Evolutionary conservation across 2,888 invertebrate species (phyloP).

Genomic region (Zele albiditarsus): DNA sequence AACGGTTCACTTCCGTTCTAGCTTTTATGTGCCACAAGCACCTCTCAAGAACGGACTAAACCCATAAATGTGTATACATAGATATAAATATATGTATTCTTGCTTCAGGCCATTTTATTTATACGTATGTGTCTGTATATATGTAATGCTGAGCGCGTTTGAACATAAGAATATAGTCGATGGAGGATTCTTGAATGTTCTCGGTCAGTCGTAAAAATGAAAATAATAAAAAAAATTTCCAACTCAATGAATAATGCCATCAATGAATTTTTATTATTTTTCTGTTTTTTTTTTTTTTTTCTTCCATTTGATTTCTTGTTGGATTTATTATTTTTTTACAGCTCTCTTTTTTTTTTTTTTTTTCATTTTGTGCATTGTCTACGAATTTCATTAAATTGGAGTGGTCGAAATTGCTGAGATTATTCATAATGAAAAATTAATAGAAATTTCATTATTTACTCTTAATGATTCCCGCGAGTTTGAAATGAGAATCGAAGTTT

Average conservation of each 20-base stretch:
- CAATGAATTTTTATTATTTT: not conserved
- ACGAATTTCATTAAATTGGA: too few relatives aligned
- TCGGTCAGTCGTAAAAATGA: not conserved
- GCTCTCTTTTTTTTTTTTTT: not conserved
- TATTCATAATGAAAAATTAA: too few relatives aligned
- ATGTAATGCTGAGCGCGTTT: not conserved
- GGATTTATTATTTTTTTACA: not conserved
- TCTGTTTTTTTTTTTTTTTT: not conserved
- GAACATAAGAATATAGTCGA: not conserved
- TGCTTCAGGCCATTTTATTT: slow-evolving; percentile 2
- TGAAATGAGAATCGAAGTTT: too few relatives aligned
- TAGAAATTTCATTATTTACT: too few relatives aligned
- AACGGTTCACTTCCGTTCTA: slow-evolving; percentile 14
- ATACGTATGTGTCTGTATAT: not conserved
- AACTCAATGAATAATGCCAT: not conserved
- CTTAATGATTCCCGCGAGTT: too few relatives aligned
- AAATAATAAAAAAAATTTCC: not conserved
- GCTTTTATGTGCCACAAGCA: slow-evolving; percentile 8
- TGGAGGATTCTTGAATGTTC: not conserved
- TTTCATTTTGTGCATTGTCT: too few relatives aligned
- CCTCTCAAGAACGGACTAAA: not conserved
- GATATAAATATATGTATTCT: not conserved
- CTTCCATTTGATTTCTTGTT: not conserved
- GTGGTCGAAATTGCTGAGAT: too few relatives aligned
- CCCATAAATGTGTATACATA: slow-evolving; percentile 6